These are phyloP conservation scores for Esox lucius DNA, from an alignment of 2,797 vertebrate species.

Conservation along the genomic window DNA sequence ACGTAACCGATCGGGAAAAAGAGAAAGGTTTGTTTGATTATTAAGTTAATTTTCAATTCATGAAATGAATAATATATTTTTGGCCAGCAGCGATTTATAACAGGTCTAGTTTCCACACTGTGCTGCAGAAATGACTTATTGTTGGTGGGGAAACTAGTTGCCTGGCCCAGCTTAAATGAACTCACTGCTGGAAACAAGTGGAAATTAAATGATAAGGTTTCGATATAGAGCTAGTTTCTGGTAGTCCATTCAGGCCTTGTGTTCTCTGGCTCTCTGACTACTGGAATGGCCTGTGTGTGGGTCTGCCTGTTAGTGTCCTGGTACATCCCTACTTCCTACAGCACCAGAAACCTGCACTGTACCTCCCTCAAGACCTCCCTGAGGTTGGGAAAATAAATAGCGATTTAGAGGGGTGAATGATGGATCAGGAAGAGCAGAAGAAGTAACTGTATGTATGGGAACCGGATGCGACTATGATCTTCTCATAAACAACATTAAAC, in stretches of 20 bases:
- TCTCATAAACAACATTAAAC: conserved; percentile 25
- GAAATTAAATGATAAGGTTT: not conserved
- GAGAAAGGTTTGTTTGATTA: conserved; percentile 31
- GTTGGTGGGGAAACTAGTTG: not conserved
- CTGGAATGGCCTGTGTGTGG: not conserved
- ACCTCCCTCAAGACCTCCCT: conserved; percentile 1
- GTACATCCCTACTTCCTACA: not conserved
- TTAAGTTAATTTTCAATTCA: conserved; percentile 38
- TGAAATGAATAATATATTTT: conserved; percentile 14
- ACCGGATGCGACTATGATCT: conserved; percentile 21
- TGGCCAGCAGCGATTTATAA: conserved; percentile 14
- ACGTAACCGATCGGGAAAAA: conserved; percentile 28
- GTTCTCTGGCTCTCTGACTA: not conserved
- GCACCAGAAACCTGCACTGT: not conserved
- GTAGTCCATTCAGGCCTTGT: not conserved
- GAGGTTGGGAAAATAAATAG: conserved; percentile 1
- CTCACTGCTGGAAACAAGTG: not conserved
- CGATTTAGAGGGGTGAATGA: conserved; percentile 18
- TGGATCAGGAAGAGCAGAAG: conserved; percentile 27
- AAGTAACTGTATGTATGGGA: not conserved
- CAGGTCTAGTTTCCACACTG: not conserved
- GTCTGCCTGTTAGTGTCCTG: not conserved
- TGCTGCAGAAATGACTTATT: not conserved
- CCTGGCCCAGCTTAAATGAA: not conserved
- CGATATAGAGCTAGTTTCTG: not conserved